A percentile compares a stretch with the other conserved stretches of the same genome.
Conservation (phyloP, 2,113 vertebrate species). For the Notarius quadriscutis region DNA sequence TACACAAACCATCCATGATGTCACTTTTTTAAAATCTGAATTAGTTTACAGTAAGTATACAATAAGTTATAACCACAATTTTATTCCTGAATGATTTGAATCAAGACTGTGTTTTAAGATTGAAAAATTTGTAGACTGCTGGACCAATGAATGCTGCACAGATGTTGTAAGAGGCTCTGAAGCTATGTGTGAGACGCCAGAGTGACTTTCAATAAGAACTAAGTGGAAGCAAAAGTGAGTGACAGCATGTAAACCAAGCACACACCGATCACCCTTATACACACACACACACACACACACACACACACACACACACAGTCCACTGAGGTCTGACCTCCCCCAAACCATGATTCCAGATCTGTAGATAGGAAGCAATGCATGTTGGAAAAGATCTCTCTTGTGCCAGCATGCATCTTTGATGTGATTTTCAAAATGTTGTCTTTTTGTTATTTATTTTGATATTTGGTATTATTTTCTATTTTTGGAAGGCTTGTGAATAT, state of each 20-base stretch:
- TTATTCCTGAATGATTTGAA: background rate
- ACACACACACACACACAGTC: conserved; percentile 57
- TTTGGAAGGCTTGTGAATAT: conserved; percentile 80
- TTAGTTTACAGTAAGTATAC: background rate
- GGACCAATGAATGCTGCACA: conserved; percentile 34
- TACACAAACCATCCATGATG: conserved; percentile 61
- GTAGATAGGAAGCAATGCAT: conserved; percentile 75
- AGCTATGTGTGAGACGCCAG: background rate
- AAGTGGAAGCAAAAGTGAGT: conserved; percentile 60
- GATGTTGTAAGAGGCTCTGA: background rate
- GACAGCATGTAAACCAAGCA: conserved; percentile 50
- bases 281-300: conserved; percentile 51
- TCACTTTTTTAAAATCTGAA: background rate
- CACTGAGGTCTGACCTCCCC: conserved; percentile 50
- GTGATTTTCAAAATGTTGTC: conserved; percentile 70
- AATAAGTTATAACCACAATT: background rate
- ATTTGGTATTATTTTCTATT: conserved; percentile 76
- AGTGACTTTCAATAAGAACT: conserved; percentile 28
- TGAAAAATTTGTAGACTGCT: background rate
- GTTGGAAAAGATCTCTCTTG: conserved; percentile 69
- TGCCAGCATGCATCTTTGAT: conserved; percentile 78
- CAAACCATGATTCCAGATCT: conserved; percentile 50
- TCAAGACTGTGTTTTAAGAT: background rate
- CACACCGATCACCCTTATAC: conserved; percentile 31
- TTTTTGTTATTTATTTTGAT: conserved; percentile 67